Evolutionary conservation across 2,797 vertebrate genomes (phyloP), one percentile per base, ranked within the genome.

Genomic region (Esox masquinongy): DNA sequence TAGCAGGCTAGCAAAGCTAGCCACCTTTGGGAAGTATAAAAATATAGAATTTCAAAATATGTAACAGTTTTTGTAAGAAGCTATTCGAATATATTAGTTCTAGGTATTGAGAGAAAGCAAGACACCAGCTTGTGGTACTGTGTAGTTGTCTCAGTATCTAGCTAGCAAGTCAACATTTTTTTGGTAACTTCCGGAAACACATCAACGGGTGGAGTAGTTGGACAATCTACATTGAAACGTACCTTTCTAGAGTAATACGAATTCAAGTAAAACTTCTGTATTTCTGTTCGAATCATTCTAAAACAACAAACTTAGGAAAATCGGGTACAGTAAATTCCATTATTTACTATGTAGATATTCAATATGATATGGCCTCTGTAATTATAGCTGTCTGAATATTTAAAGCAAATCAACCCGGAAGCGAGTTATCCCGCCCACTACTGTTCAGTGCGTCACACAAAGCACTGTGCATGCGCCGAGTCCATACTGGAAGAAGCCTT

Each of bases 1-100:
- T 61, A 61, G 22, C 56, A 61, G 11, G 56, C 56, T 61, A 61
- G 56, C 56, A 56, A 56, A 56, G n/a, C 53, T 56, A 56, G n/a
- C n/a, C n/a, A 61, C 56, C 2, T 4, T 61, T 61, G 9, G 9
- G 11, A 24, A 22, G n/a, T 59, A 22, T 12, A 59, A 22, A 22
- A 59, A 59, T 59, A 61, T n/a, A 24, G n/a, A 9, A 59, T 59
- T 61, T 61, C 56, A 12, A 26, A 24, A 26, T 24, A 61, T 61
- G 56, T 24, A 61, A 7, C 22, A 61, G 22, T 26, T 61, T 3
- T 4, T 61, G 11, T 61, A 61, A 24, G 11, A 61, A 4, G 56
- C 22, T 24, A 59, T 59, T 59, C 22, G 9, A 59, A 24, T 59
- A 24, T 26, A 61, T 24, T 11, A 61, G 24, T 61, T 24, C 9